Evolutionary conservation across 2,888 invertebrate genomes (phyloP).

Genomic region (Balanococcus diminutus): DNA sequence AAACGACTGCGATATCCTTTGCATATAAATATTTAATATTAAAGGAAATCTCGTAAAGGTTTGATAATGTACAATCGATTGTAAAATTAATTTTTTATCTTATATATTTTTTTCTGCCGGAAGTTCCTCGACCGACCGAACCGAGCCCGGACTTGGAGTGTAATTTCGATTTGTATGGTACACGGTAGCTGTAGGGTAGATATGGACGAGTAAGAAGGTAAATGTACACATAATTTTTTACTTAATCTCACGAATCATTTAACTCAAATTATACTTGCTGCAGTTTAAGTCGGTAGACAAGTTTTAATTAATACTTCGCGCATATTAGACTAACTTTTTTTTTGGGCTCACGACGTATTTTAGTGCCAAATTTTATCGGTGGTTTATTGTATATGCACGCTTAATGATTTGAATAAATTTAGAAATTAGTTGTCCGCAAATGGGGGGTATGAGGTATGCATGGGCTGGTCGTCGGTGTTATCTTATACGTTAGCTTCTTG

Average conservation of each 20-base stretch:
- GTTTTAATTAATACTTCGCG: conserved; percentile 38
- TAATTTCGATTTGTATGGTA: background rate
- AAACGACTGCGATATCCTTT: conserved; percentile 5
- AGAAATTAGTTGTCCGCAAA: conserved; percentile 7
- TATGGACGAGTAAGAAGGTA: background rate
- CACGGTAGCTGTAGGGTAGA: background rate
- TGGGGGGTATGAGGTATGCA: no score
- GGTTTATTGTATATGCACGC: background rate
- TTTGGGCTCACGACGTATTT: background rate
- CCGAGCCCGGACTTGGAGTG: background rate
- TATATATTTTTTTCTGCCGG: background rate
- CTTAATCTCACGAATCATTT: conserved; percentile 52
- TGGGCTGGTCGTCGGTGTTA: no score
- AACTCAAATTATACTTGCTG: conserved; percentile 51
- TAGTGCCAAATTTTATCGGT: conserved; percentile 35
- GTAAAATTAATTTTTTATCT: background rate
- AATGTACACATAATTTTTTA: conserved; percentile 17
- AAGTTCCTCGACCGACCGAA: background rate
- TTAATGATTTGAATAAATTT: conserved; percentile 37
- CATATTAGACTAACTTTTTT: background rate
- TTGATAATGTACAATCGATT: background rate
- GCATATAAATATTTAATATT: background rate
- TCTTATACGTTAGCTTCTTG: no score
- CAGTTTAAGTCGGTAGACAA: background rate
- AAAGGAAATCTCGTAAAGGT: background rate